These are phyloP conservation scores for Halichoeres trimaculatus DNA, from an alignment of 2,113 vertebrate species.

Conservation along the genomic window DNA sequence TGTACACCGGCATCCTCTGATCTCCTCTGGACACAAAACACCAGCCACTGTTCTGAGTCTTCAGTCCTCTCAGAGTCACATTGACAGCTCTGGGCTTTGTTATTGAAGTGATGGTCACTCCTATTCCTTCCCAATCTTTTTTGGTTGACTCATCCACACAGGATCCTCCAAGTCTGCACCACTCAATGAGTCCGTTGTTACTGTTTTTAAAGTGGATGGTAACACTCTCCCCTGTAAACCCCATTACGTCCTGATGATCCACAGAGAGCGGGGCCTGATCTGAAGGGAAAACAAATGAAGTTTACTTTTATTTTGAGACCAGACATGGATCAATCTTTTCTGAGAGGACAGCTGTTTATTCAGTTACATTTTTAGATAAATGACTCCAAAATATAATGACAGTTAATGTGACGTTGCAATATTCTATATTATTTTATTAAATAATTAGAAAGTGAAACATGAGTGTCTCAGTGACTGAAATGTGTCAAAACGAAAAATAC, in stretches of 20 bases:
- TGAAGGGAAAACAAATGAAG: conserved; percentile 11
- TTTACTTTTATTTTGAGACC: neutral
- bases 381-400: neutral
- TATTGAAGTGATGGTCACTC: neutral
- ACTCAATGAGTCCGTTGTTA: neutral
- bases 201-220: conserved; percentile 9
- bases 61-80: conserved; percentile 56
- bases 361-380: neutral
- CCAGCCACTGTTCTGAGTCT: conserved; percentile 32
- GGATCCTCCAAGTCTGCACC: conserved; percentile 37
- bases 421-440: too few species aligned
- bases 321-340: neutral
- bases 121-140: conserved; percentile 15
- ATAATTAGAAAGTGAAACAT: too few species aligned
- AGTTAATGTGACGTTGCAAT: too few species aligned
- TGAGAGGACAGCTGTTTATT: neutral
- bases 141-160: conserved; percentile 13
- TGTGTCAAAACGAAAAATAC: too few species aligned
- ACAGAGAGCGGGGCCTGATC: conserved; percentile 26
- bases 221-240: neutral
- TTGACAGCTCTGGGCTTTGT: accelerated
- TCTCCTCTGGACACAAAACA: conserved; percentile 36
- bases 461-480: too few species aligned
- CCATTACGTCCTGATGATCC: conserved; percentile 24
- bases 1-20: conserved; percentile 56